Percentiles rank a stretch among this genome's conserved stretches.
These are phyloP conservation scores for Agapostemon virescens DNA, from an alignment of 2,888 invertebrate species.

Conservation along the genomic window DNA sequence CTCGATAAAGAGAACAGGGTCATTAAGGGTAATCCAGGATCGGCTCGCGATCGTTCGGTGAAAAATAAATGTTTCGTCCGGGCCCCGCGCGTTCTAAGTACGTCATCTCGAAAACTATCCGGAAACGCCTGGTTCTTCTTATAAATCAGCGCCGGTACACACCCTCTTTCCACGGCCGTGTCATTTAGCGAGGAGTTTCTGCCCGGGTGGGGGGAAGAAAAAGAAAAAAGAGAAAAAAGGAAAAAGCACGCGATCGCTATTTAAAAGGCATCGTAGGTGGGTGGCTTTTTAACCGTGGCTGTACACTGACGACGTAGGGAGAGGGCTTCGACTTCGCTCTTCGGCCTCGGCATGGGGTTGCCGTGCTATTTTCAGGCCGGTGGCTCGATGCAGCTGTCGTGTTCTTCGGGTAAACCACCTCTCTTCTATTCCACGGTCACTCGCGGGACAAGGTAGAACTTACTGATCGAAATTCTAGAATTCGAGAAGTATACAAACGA, in stretches of 20 bases:
- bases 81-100: conserved; percentile 39
- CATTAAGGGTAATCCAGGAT: conserved; percentile 60
- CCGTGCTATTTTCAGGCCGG: conserved; percentile 71
- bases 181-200: conserved; percentile 55
- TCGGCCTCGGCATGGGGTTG: conserved; percentile 76
- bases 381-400: conserved; percentile 76
- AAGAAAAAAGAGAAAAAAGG: conserved; percentile 40
- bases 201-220: conserved; percentile 24
- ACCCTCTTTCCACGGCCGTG: conserved; percentile 52
- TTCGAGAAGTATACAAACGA: too few relatives aligned
- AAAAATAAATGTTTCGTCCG: conserved; percentile 36
- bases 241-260: conserved; percentile 65
- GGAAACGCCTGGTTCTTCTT: conserved; percentile 72
- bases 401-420: conserved; percentile 75
- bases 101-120: conserved; percentile 66
- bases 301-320: conserved; percentile 50
- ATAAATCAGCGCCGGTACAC: conserved; percentile 65
- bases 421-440: conserved; percentile 75
- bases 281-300: conserved; percentile 59
- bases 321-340: conserved; percentile 60
- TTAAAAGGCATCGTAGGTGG: conserved; percentile 67
- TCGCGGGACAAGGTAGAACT: conserved; percentile 65
- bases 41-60: conserved; percentile 40
- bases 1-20: conserved; percentile 40
- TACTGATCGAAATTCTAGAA: conserved; percentile 56